Evolutionary conservation across 2,113 vertebrate genomes (phyloP), one percentile per base, ranked within the genome.

Genomic region (Hiodon alosoides): DNA sequence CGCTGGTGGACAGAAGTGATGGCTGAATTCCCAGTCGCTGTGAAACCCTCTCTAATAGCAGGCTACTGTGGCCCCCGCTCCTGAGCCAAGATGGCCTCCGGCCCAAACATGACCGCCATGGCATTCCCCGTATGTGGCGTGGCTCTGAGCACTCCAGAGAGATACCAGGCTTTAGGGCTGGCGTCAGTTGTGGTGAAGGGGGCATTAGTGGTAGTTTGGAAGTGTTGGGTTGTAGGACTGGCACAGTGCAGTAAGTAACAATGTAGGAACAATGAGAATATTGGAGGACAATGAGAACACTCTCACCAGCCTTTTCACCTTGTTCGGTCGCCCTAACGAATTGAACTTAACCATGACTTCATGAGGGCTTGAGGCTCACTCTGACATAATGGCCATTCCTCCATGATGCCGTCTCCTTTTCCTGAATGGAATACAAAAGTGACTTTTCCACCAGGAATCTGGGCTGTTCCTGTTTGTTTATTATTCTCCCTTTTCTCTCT

Each of bases 41-140:
- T 17, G 50, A 53, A 59, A 57, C 73, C 73, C 11, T 55, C 76
- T 83, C 50, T 75, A 86, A 87, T 85, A 85, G 84, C 77, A 83
- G 51, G 16, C 72, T 70, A 53, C 55, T 53, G 46, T 69, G 55
- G 54, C 73, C 72, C 59, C 31, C 31, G 31, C 10, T 62, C 13
- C 75, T 77, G 53, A 61, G 78, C 73, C 62, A 10, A 73, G 76
- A 81, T 84, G 85, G 85, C 81, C 0, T 0, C 16, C 74, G 51
- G 85, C 85, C 85, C 79, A 78, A 83, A 78, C 76, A 83, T 81
- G 80, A 85, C 83, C 78, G 76, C 71, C 53, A 55, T 3, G 53
- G 48, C 3, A 5, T 31, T 3, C 6, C 31, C 48, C 50, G n/a
- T 31, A 14, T 5, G 4, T 17, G n/a, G n/a, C 48, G 46, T 50